Evolutionary conservation across 2,888 invertebrate genomes (phyloP), one percentile per base, ranked within the genome.

Genomic region (Pristionchus arcanus): DNA sequence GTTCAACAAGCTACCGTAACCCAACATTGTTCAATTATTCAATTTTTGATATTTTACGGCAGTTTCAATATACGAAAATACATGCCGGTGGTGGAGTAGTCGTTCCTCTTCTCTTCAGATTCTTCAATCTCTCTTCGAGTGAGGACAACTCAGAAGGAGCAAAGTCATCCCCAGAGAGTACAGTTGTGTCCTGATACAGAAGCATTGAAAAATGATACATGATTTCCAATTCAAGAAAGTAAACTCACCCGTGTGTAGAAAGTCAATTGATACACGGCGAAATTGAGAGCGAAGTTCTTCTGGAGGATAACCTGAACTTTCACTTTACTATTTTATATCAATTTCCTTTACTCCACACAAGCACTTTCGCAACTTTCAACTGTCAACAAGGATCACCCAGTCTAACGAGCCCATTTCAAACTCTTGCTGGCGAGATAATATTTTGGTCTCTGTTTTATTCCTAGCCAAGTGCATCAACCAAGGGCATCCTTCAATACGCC

Each of bases 261-360:
- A 19, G 93, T 92, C 19, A 93, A 89, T 87, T 93, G 93, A 37
- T 92, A 91, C 9, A 93, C 89, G 16, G 93, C 93, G 59, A 91
- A 93, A 42, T 91, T 91, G 25, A 92, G 91, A 0, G 93, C 93
- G 68, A 92, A 92, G 1, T 92, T 91, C 90, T 92, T 93, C 92
- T 93, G 92, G 49, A 93, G 89, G 19, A 92, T 92, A n/a, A 92
- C 90, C 93, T 93, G 92, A 37, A 92, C 7, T 49, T 21, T 16
- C 15, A 63, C 34, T 5, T 31, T 5, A 34, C 71, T 15, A n/a
- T 71, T 16, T 19, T 34, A 34, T 16, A 2, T 71, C 9, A n/a
- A 28, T 31, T 4, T 7, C 5, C 25, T 4, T 3, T 28, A 2
- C 15, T 68, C 31, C 3, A 7, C 7, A 28, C 68, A 31, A 28